phyloP scores from a whole-genome alignment of 1,140 invertebrate genomes.

The Helicoverpa zea region DNA sequence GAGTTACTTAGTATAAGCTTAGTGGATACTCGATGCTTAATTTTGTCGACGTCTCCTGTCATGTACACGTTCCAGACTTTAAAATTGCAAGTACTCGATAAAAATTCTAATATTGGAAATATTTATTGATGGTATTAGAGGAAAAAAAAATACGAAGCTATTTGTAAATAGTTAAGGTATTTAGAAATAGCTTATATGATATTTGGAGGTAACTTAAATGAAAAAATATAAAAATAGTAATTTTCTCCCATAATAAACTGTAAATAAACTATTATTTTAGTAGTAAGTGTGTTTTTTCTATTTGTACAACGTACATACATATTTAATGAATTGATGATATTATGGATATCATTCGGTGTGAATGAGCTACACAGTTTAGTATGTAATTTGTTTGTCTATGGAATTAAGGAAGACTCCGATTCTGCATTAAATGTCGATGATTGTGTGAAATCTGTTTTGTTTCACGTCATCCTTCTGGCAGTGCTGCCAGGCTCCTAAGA shows the following conservation, averaged over 20 bases:
- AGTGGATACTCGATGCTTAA: constrained; percentile 60
- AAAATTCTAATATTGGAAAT: constrained; percentile 30
- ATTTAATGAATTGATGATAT: neutral
- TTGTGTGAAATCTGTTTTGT: constrained; percentile 16
- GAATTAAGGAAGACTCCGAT: neutral
- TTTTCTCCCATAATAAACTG: constrained; percentile 76
- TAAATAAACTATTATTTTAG: constrained; percentile 85
- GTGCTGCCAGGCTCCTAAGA: neutral
- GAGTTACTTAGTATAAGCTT: constrained; percentile 67
- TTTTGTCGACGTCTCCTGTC: constrained; percentile 43
- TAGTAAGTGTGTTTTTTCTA: constrained; percentile 66
- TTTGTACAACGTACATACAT: constrained; percentile 34
- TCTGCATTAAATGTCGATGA: constrained; percentile 24
- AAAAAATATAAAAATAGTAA: constrained; percentile 82
- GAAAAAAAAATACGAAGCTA: constrained; percentile 67
- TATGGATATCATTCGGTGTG: neutral
- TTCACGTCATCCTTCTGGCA: neutral
- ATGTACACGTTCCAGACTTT: constrained; percentile 43
- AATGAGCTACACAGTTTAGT: neutral
- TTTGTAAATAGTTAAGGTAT: constrained; percentile 79
- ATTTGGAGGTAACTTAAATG: constrained; percentile 69
- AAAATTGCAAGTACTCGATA: constrained; percentile 52
- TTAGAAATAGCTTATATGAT: constrained; percentile 82
- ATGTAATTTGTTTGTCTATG: constrained; percentile 11
- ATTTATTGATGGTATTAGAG: constrained; percentile 32